Base-by-base conservation (phyloP, 2,797 vertebrate genomes). In the Gambusia yucatana region DNA sequence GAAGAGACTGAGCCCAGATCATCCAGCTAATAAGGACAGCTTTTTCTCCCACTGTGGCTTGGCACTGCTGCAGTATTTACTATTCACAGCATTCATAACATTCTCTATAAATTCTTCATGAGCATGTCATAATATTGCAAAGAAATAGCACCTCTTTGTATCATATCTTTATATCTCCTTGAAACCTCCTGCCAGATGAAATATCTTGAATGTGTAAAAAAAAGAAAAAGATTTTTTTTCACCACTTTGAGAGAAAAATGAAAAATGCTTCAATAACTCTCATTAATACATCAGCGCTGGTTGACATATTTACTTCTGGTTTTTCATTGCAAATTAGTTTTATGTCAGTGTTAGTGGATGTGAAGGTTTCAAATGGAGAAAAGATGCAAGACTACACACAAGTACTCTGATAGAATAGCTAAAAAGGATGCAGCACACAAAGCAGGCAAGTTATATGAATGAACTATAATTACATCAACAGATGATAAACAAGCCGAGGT, bases 81-180 rank as follows among this genome's bases (percentile, higher is more conserved):
- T 79, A 73, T 72, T 88, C 75, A 59, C 74, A 46, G 69, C n/a
- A 81, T 84, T 87, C 79, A 67, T 30, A 85, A 77, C 77, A 20
- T 76, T 79, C 50, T 1, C 80, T 30, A 59, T 89, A 50, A 86
- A 89, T 88, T 86, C 77, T 86, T 85, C 61, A 89, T 86, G 82
- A 89, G 76, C 65, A 2, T 79, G 77, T 87, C 84, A 80, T 80
- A 90, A 86, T 81, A 81, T 84, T 89, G 82, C 79, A 30, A 17
- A 48, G 71, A 79, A 84, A 83, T 81, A 46, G n/a, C 79, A 67
- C 78, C 59, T 86, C 30, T 85, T 65, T 83, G 78, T 84, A 77
- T 77, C 72, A 82, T 59, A 83, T 61, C 82, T 84, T 73, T 50
- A 69, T 75, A n/a, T 84, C 76, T 81, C 47, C 83, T 80, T 79